These are phyloP conservation scores for Anniella stebbinsi DNA, from an alignment of 2,797 vertebrate genomes.

Conservation along the genomic window DNA sequence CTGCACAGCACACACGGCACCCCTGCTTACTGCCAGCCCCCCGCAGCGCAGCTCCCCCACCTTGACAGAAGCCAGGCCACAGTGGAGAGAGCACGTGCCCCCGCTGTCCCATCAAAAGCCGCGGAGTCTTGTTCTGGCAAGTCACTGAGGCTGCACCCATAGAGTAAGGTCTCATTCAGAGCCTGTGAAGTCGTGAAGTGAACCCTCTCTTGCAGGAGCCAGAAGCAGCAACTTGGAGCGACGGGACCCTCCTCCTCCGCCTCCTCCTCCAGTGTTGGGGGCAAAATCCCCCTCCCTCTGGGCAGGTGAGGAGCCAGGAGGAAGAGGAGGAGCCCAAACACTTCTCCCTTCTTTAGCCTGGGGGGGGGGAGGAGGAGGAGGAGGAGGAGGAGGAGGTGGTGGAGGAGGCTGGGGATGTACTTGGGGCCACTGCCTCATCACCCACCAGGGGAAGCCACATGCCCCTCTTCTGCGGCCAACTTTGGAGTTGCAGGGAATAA, in stretches of 20 bases:
- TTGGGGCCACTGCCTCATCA: constrained; percentile 28
- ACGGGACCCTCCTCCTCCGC: neutral
- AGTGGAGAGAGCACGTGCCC: constrained; percentile 48
- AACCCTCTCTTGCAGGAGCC: constrained; percentile 59
- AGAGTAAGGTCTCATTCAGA: constrained; percentile 61
- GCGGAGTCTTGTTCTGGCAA: constrained; percentile 47
- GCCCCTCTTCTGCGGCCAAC: no score
- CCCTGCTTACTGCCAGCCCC: no score
- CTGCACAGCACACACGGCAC: no score
- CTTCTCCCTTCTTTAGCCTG: neutral
- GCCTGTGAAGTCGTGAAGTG: constrained; percentile 66
- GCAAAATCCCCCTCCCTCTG: neutral
- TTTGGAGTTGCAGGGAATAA: neutral
- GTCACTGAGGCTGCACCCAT: constrained; percentile 56
- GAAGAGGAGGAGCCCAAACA: neutral
- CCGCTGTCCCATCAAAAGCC: constrained; percentile 47
- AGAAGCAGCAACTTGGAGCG: constrained; percentile 51
- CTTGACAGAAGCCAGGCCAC: constrained; percentile 46
- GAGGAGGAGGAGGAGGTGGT: neutral
- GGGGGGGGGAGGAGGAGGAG: neutral
- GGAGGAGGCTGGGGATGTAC: neutral
- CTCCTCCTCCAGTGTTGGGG: no score
- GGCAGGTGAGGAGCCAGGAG: neutral
- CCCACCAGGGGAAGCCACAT: neutral
- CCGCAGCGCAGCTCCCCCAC: neutral